Conservation (phyloP, 2,113 vertebrate species). For the Pachycephala philippinensis region DNA sequence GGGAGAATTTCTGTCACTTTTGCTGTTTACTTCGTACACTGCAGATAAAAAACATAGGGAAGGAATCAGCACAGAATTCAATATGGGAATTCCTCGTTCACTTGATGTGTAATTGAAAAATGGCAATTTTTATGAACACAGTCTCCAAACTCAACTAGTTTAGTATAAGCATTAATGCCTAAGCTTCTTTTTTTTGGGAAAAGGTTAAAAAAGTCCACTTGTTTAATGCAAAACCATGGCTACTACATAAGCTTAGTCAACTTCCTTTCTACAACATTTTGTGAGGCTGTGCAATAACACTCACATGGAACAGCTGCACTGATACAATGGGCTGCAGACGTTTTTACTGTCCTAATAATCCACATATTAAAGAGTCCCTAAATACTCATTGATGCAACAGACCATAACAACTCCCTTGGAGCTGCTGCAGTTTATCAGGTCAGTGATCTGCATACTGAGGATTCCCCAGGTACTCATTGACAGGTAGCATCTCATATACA, state of each 20-base stretch:
- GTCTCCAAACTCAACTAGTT: not conserved
- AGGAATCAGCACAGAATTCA: not conserved
- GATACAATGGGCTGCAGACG: conserved; percentile 35
- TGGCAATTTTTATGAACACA: not conserved
- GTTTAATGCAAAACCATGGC: not conserved
- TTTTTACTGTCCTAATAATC: conserved; percentile 60
- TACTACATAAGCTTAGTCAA: not conserved
- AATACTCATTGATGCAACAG: conserved; percentile 54
- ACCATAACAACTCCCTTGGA: conserved; percentile 59
- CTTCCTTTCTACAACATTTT: not conserved
- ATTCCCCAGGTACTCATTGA: conserved; percentile 61
- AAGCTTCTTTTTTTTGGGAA: not conserved
- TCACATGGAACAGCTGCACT: conserved; percentile 46
- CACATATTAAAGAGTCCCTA: conserved; percentile 55
- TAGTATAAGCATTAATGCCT: not conserved
- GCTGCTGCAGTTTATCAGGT: conserved; percentile 64
- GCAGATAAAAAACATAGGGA: not conserved
- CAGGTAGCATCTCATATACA: conserved; percentile 58
- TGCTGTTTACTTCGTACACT: not conserved
- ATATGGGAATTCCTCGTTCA: not conserved
- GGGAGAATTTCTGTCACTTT: not conserved
- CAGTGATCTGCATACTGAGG: conserved; percentile 58
- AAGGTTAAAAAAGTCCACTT: not conserved
- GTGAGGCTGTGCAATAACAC: not conserved
- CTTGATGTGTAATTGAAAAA: not conserved